Conservation (phyloP, 2,113 vertebrate genomes). For the Hydrolagus affinis region DNA sequence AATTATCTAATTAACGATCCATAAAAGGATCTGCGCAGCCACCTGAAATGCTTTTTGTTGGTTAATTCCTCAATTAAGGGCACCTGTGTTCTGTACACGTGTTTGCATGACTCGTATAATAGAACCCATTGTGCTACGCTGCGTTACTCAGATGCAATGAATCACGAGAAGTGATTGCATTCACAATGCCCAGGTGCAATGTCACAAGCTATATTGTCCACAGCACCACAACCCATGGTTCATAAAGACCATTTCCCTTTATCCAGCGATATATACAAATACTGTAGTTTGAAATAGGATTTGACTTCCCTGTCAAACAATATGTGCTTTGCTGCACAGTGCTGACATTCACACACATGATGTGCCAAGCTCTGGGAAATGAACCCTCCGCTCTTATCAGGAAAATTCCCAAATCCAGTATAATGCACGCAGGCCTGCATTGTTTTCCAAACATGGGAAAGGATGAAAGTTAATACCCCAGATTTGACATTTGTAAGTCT, state of each 20-base stretch:
- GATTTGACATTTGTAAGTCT: background rate
- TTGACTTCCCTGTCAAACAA: slow-evolving; percentile 29
- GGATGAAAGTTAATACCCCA: background rate
- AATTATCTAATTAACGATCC: too few relatives aligned
- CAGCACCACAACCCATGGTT: background rate
- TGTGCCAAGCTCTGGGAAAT: background rate
- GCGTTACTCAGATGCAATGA: background rate
- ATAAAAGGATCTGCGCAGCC: too few relatives aligned
- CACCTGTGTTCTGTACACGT: too few relatives aligned
- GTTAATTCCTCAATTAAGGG: too few relatives aligned
- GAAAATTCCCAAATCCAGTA: background rate
- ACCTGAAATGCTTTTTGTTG: too few relatives aligned
- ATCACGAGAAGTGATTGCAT: background rate
- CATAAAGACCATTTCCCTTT: background rate
- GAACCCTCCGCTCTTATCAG: background rate
- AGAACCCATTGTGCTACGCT: too few relatives aligned
- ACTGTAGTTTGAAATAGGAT: slow-evolving; percentile 21
- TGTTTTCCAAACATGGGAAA: background rate
- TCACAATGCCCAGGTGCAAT: background rate
- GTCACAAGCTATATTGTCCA: slow-evolving; percentile 16
- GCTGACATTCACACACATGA: background rate
- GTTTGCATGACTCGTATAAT: too few relatives aligned
- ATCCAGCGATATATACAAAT: slow-evolving; percentile 14
- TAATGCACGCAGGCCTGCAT: background rate
- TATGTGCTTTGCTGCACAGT: background rate